phyloP scores from a whole-genome alignment of 2,797 vertebrate species.

The Hydrocynus forskahlii region DNA sequence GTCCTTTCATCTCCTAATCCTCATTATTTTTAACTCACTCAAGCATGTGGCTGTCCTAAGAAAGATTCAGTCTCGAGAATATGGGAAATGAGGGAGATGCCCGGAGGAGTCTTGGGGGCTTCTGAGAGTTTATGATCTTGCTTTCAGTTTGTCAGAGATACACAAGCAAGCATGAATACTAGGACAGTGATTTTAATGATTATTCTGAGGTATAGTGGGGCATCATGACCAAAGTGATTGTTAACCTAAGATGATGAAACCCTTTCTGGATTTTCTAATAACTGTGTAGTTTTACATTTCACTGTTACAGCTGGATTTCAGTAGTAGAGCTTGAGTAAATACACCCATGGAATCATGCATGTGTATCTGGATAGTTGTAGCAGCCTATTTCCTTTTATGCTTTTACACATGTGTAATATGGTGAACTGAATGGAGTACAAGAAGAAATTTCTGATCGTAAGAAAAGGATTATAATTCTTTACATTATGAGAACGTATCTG shows the following conservation, averaged over 20 bases:
- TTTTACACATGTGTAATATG: too few species aligned
- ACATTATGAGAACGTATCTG: too few species aligned
- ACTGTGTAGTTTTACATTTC: too few species aligned
- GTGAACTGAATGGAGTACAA: too few species aligned
- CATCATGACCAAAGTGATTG: neutral
- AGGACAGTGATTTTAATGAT: neutral
- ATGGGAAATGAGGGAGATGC: neutral
- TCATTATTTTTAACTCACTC: slow-evolving; percentile 49
- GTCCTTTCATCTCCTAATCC: slow-evolving; percentile 48
- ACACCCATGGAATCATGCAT: too few species aligned
- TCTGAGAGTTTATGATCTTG: neutral
- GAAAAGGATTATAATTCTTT: too few species aligned
- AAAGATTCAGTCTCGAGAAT: neutral
- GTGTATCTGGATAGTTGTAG: too few species aligned
- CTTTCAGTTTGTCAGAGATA: neutral
- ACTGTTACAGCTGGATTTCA: too few species aligned
- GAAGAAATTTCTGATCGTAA: too few species aligned
- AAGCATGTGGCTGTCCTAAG: slow-evolving; percentile 12
- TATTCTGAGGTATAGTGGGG: neutral
- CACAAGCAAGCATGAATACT: neutral
- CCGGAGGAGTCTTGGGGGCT: neutral
- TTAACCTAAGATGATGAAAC: neutral
- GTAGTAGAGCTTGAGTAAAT: too few species aligned
- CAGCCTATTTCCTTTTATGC: too few species aligned
- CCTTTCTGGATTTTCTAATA: too few species aligned